These are phyloP conservation scores for Salmo trutta DNA, from an alignment of 2,797 vertebrate genomes.

Conservation along the genomic window DNA sequence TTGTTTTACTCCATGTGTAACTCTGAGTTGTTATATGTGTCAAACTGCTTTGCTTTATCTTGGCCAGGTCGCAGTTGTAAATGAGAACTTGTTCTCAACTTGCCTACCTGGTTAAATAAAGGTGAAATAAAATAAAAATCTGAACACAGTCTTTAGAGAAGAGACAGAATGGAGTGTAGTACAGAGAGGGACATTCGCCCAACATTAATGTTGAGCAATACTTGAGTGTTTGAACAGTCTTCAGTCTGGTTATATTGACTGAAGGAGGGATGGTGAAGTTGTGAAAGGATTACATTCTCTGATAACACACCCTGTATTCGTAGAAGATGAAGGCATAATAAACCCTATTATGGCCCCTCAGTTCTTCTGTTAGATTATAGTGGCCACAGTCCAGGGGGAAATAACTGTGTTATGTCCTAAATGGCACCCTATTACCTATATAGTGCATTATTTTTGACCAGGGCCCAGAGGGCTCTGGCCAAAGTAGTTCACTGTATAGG, in stretches of 20 bases:
- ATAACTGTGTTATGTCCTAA: neutral
- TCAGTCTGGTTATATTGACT: neutral
- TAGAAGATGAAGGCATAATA: conserved; percentile 1
- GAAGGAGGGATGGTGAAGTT: neutral
- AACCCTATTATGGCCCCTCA: neutral
- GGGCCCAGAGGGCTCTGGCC: neutral
- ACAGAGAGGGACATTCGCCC: neutral
- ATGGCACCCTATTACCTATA: neutral
- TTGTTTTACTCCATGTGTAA: no score
- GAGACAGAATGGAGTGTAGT: neutral
- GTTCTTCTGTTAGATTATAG: conserved; percentile 12
- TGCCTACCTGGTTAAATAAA: no score
- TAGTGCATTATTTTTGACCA: neutral
- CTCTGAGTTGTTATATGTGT: no score
- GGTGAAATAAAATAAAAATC: no score
- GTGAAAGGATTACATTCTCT: neutral
- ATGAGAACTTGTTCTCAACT: no score
- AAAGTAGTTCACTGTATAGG: neutral
- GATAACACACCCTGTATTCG: neutral
- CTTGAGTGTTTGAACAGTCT: neutral
- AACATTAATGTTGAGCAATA: neutral
- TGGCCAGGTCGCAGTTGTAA: no score
- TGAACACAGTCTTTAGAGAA: conserved; percentile 6
- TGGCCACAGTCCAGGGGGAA: conserved; percentile 12
- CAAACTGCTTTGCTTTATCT: no score